These are phyloP conservation scores for Sinodicranocentrus sp. DNA, from an alignment of 2,888 invertebrate genomes.

Conservation along the genomic window DNA sequence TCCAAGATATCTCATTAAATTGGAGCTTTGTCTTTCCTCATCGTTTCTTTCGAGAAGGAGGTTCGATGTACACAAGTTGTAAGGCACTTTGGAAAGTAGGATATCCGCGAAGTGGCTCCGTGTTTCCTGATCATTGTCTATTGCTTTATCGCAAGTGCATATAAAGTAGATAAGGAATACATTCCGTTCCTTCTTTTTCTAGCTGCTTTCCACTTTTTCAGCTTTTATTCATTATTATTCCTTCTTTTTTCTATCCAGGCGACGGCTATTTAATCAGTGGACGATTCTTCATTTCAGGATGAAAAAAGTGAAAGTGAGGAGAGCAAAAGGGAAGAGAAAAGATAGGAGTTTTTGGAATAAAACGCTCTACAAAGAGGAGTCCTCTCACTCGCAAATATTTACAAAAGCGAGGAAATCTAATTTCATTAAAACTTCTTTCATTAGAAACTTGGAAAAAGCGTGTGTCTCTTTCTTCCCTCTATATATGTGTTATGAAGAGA, in stretches of 20 bases:
- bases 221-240: conserved; percentile 34
- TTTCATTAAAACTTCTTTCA: conserved; percentile 70
- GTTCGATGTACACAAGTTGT: background rate
- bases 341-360: background rate
- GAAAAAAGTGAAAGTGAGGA: conserved; percentile 7
- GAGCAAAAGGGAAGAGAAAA: background rate
- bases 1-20: conserved; percentile 41
- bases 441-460: conserved; percentile 59
- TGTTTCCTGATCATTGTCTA: conserved; percentile 5
- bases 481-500: background rate
- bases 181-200: background rate
- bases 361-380: conserved; percentile 10
- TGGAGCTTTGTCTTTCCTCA: conserved; percentile 33
- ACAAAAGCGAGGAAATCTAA: conserved; percentile 68
- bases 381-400: conserved; percentile 49
- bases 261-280: conserved; percentile 29
- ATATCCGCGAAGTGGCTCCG: background rate
- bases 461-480: background rate
- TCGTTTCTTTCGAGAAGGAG: background rate
- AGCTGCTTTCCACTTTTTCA: background rate
- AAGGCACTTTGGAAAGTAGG: background rate
- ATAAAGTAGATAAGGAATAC: background rate
- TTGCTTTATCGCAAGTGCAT: background rate
- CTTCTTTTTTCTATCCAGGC: background rate
- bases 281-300: conserved; percentile 14